A percentile compares a stretch with the other conserved stretches of the same genome.
Evolutionary conservation across 2,113 vertebrate species (phyloP).

Genomic region (Malurus melanocephalus): DNA sequence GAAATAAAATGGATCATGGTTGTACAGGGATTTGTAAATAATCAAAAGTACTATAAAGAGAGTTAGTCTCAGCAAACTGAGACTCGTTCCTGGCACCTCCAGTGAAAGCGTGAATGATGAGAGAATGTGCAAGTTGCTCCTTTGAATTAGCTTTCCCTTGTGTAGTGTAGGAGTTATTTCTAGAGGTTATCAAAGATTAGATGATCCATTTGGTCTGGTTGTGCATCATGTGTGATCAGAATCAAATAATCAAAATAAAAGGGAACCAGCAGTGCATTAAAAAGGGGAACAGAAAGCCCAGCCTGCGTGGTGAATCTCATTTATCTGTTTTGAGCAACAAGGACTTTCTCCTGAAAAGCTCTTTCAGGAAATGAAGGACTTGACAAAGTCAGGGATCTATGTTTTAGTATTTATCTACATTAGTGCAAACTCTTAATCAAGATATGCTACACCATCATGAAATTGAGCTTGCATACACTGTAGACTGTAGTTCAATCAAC

Average conservation of each 20-base stretch:
- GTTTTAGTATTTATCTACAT: neutral
- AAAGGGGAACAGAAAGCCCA: neutral
- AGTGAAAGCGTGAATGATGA: neutral
- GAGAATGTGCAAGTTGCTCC: neutral
- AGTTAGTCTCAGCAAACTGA: conserved; percentile 24
- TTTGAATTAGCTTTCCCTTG: neutral
- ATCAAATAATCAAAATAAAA: neutral
- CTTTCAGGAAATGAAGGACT: neutral
- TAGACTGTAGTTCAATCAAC: neutral
- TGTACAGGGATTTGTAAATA: conserved; percentile 43
- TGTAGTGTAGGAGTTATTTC: neutral
- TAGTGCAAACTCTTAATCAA: neutral
- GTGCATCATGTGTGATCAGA: neutral
- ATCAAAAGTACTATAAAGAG: conserved; percentile 15
- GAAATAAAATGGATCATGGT: conserved; percentile 14
- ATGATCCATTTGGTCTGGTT: neutral
- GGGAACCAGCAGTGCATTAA: neutral
- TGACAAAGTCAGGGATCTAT: neutral
- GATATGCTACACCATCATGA: neutral
- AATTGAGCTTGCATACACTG: neutral
- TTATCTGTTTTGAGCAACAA: neutral
- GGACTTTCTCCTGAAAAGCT: neutral
- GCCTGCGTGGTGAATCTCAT: neutral
- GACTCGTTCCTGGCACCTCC: neutral
- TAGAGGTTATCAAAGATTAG: neutral